phyloP scores from a whole-genome alignment of 2,888 invertebrate genomes.

The Ochlodes sylvanus region DNA sequence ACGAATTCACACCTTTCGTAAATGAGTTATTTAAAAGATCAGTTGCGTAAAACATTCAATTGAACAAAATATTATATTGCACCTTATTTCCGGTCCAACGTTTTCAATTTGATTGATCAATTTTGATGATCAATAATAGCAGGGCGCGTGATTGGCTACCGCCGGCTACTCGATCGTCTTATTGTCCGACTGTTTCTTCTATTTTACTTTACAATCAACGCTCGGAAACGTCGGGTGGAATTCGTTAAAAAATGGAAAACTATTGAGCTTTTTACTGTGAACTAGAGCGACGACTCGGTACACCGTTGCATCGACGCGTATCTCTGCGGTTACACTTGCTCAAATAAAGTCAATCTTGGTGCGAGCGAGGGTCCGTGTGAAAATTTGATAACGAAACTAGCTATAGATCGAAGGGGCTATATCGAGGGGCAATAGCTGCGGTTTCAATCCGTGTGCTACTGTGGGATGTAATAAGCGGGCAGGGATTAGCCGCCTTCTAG shows the following conservation, averaged over 20 bases:
- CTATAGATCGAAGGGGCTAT: slow-evolving; percentile 80
- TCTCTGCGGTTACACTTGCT: slow-evolving; percentile 79
- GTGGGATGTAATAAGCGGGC: slow-evolving; percentile 79
- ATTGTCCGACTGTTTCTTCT: slow-evolving; percentile 59
- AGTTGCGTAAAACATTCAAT: slow-evolving; percentile 69
- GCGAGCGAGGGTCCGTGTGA: slow-evolving; percentile 76
- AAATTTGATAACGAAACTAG: slow-evolving; percentile 82
- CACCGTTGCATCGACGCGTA: slow-evolving; percentile 57
- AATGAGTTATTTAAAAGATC: slow-evolving; percentile 44
- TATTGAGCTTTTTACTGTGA: slow-evolving; percentile 61
- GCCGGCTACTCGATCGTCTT: slow-evolving; percentile 56
- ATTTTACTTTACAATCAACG: slow-evolving; percentile 66
- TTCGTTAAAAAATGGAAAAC: slow-evolving; percentile 51
- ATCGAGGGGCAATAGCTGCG: slow-evolving; percentile 75
- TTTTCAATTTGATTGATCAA: slow-evolving; percentile 84
- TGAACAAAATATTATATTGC: slow-evolving; percentile 73
- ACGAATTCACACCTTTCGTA: slow-evolving; percentile 48
- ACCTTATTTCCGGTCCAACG: slow-evolving; percentile 81
- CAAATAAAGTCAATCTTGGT: slow-evolving; percentile 84
- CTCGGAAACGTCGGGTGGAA: slow-evolving; percentile 52
- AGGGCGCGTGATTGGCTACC: slow-evolving; percentile 81
- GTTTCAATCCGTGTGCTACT: slow-evolving; percentile 80
- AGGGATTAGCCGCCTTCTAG: slow-evolving; percentile 65
- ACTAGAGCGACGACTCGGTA: slow-evolving; percentile 49
- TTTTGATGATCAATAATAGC: slow-evolving; percentile 80